A percentile compares a stretch with the other conserved stretches of the same genome.
phyloP scores from a whole-genome alignment of 2,113 vertebrate genomes.

The Alligator mississippiensis region DNA sequence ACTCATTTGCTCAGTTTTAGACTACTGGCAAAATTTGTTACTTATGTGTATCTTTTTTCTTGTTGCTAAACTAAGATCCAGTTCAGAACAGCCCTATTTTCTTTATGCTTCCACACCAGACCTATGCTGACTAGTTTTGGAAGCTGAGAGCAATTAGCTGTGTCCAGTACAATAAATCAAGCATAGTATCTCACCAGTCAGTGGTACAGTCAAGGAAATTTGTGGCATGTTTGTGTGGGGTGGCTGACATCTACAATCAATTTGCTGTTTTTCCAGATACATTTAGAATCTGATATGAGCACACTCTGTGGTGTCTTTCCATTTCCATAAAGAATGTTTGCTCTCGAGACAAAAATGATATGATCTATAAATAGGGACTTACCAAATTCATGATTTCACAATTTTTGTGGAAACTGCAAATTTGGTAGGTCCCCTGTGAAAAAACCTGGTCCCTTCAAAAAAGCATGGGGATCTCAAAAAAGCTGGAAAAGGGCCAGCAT shows the following conservation, averaged over 20 bases:
- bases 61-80: conserved; percentile 4
- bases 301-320: neutral
- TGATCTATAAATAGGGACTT: neutral
- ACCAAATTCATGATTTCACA: neutral
- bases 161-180: conserved; percentile 32
- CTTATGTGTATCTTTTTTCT: neutral
- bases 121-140: conserved; percentile 9
- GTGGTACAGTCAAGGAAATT: conserved; percentile 23
- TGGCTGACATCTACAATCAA: neutral
- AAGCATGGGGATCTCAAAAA: too few species aligned
- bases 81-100: conserved; percentile 44
- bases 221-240: neutral
- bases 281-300: neutral
- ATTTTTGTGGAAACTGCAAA: neutral
- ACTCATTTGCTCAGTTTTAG: neutral
- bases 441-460: too few species aligned
- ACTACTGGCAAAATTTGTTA: neutral
- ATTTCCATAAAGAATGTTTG: neutral
- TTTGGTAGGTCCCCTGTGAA: too few species aligned
- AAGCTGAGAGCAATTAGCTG: conserved; percentile 42
- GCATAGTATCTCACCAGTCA: conserved; percentile 22
- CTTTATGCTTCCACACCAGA: conserved; percentile 34
- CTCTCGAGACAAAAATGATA: neutral
- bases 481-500: too few species aligned
- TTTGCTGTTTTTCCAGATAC: neutral